Percentiles rank a stretch among this genome's conserved stretches.
Evolutionary conservation across 92 coral and sea anemone genomes (phyloP).

Genomic region (Siderastrea siderea): DNA sequence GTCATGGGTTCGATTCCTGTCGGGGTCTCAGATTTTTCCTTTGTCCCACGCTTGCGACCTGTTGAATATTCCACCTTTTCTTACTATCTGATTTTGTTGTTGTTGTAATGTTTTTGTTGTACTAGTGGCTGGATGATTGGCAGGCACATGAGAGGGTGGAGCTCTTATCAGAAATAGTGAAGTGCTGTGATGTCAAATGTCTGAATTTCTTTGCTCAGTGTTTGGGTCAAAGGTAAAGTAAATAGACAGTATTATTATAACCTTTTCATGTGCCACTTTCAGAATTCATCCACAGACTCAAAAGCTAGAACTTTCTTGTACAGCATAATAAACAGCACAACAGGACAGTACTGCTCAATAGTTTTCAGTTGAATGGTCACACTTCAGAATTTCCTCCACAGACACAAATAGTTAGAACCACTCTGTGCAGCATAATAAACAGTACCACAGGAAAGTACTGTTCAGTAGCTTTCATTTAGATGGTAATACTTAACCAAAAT

Average conservation of each 20-base stretch:
- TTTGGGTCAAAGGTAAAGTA: constrained; percentile 83
- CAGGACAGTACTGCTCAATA: neutral
- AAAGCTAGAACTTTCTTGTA: neutral
- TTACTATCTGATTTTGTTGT: neutral
- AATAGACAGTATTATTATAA: neutral
- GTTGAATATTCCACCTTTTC: too few species aligned
- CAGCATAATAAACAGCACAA: neutral
- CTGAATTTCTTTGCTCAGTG: constrained; percentile 95
- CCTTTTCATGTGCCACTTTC: neutral
- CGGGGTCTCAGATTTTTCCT: too few species aligned
- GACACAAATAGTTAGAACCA: too few species aligned
- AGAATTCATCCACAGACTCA: neutral
- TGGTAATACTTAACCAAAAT: too few species aligned
- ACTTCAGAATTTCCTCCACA: too few species aligned
- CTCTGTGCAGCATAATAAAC: too few species aligned
- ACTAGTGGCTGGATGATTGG: constrained; percentile 94
- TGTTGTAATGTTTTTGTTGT: neutral
- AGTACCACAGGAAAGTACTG: too few species aligned
- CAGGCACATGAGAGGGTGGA: constrained; percentile 84
- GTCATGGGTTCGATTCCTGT: too few species aligned
- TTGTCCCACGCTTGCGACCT: too few species aligned
- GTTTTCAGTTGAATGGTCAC: too few species aligned
- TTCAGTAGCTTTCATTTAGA: too few species aligned
- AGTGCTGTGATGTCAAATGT: constrained; percentile 91
- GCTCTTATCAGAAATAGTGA: constrained; percentile 91